Evolutionary conservation across 2,888 invertebrate genomes (phyloP), one percentile per base, ranked within the genome.

Genomic region (Stenichneumon culpator): DNA sequence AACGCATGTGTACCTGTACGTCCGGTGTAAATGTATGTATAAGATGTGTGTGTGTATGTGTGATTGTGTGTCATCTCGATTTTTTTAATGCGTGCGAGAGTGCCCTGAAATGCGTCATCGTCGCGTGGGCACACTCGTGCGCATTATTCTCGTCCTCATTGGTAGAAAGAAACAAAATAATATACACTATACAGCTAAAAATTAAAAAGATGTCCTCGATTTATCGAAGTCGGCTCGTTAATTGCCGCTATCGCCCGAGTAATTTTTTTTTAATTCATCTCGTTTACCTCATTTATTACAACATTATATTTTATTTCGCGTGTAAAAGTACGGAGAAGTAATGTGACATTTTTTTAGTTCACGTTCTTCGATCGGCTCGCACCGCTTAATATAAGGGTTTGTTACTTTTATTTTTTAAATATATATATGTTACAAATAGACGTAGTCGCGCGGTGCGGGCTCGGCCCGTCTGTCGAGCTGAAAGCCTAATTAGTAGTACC

Each of bases 131-230:
- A 28, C 50, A 47, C 54, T 9, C 54, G 79, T 36, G 47, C 69
- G 67, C 70, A 47, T 78, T 80, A 78, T 39, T 52, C 57, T 63
- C 57, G 60, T 80, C 60, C 82, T 32, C 65, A 69, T 36, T 74
- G 68, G 60, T 73, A 70, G 73, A 83, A 78, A 77, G 68, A 77
- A 83, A 83, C 57, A 78, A 82, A 83, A 79, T 65, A 82, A 78
- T 82, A 88, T 89, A 88, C 88, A 89, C 89, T 91, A 89, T 88
- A 92, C 88, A 88, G 81, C 86, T 89, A 89, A 82, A 89, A 88
- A 89, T 84, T 79, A 79, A 84, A 81, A 83, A 78, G 44, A 79
- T 77, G 57, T 82, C 67, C 75, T 77, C 79, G 79, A 81, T 78
- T n/a, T 68, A 28, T 22, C 74, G 63, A 63, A 36, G 39, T 65